Evolutionary conservation across 2,888 invertebrate species (phyloP).

Genomic region (Lottia scabra): DNA sequence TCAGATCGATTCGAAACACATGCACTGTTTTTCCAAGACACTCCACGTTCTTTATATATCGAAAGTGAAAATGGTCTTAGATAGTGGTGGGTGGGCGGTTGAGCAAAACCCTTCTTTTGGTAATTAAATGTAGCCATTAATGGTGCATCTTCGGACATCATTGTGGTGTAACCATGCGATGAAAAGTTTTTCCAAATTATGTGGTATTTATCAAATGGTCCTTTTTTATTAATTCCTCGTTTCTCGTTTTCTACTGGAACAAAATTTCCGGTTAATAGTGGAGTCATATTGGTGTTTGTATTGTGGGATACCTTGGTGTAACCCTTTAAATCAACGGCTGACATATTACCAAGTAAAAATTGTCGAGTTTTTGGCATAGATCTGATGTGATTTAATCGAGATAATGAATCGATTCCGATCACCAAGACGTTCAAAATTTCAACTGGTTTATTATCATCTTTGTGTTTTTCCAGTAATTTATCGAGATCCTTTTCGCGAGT

Average conservation of each 20-base stretch:
- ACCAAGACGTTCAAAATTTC: not conserved
- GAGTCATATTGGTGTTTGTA: conserved; percentile 89
- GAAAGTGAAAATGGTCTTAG: conserved; percentile 80
- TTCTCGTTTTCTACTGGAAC: conserved; percentile 68
- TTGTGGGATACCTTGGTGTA: conserved; percentile 95
- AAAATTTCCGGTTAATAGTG: conserved; percentile 79
- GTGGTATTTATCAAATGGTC: conserved; percentile 78
- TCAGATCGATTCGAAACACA: conserved; percentile 80
- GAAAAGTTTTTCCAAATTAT: conserved; percentile 87
- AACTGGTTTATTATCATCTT: conserved; percentile 24
- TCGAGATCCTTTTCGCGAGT: too few species aligned
- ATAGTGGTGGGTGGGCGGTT: conserved; percentile 87
- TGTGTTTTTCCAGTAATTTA: too few species aligned
- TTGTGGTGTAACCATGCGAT: conserved; percentile 80
- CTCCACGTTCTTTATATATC: conserved; percentile 56
- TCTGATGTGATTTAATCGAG: conserved; percentile 85
- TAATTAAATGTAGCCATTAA: conserved; percentile 85
- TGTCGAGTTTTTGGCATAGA: conserved; percentile 80
- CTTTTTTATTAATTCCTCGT: conserved; percentile 54
- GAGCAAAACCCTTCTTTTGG: conserved; percentile 80
- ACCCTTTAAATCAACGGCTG: conserved; percentile 83
- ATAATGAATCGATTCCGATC: conserved; percentile 84
- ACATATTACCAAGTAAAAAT: conserved; percentile 75
- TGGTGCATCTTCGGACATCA: conserved; percentile 85
- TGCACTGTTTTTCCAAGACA: conserved; percentile 32